phyloP scores from a whole-genome alignment of 2,888 invertebrate species.

The Orthosia gracilis region DNA sequence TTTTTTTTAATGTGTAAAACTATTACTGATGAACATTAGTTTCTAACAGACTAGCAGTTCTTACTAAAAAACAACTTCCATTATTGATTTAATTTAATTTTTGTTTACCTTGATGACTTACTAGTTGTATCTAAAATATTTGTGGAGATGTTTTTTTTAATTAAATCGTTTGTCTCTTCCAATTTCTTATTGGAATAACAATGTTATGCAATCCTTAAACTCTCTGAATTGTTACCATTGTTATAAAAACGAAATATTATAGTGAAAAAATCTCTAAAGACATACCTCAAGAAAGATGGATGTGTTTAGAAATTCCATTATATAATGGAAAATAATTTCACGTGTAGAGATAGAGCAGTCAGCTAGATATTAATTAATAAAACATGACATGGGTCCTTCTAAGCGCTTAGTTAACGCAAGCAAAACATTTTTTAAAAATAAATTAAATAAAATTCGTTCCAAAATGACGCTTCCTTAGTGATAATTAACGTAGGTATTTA shows the following conservation, averaged over 20 bases:
- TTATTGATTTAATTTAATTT: not conserved
- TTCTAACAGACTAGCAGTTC: slow-evolving; percentile 14
- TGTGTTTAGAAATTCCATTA: slow-evolving; percentile 42
- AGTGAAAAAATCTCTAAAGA: slow-evolving; percentile 35
- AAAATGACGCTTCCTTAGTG: slow-evolving; percentile 83
- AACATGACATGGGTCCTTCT: slow-evolving; percentile 68
- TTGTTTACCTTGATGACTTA: slow-evolving; percentile 26
- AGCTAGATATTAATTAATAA: slow-evolving; percentile 58
- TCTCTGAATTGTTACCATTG: slow-evolving; percentile 36
- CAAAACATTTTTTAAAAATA: slow-evolving; percentile 55
- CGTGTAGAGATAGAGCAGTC: slow-evolving; percentile 48
- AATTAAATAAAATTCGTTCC: slow-evolving; percentile 70
- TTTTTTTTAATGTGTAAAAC: not conserved
- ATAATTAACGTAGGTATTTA: slow-evolving; percentile 78
- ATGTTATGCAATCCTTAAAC: slow-evolving; percentile 11
- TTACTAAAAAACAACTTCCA: not conserved
- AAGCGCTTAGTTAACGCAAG: slow-evolving; percentile 59
- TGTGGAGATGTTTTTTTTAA: slow-evolving; percentile 13
- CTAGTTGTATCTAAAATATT: not conserved
- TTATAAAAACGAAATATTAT: slow-evolving; percentile 34
- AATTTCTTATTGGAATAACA: slow-evolving; percentile 7
- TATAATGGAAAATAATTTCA: slow-evolving; percentile 48
- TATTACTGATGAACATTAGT: not conserved
- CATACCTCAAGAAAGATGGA: slow-evolving; percentile 31
- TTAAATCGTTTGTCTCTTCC: not conserved